Evolutionary conservation across 2,113 vertebrate species (phyloP).

Genomic region (Bambusicola thoracicus): DNA sequence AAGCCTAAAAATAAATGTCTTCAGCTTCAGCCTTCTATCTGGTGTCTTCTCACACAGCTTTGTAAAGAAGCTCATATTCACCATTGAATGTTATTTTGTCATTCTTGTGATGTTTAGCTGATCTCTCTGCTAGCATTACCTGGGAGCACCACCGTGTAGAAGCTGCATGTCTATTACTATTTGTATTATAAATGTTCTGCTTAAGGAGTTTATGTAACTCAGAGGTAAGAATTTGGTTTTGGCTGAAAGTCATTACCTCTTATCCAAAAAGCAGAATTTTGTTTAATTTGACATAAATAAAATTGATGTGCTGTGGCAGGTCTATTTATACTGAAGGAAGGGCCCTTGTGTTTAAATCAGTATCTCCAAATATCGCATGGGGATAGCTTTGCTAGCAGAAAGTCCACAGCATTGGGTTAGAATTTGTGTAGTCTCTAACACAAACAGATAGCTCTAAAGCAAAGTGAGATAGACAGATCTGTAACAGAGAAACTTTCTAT

Average conservation of each 20-base stretch:
- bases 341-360: neutral
- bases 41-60: neutral
- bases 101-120: neutral
- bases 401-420: accelerated
- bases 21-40: neutral
- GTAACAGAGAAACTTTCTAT: neutral
- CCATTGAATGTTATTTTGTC: neutral
- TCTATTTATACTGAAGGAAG: neutral
- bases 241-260: slow-evolving; percentile 23
- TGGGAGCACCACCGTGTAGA: neutral
- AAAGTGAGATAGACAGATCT: neutral
- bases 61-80: neutral
- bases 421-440: neutral
- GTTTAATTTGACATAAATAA: slow-evolving; percentile 37
- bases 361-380: neutral
- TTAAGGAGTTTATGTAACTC: slow-evolving; percentile 32
- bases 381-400: neutral
- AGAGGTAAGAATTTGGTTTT: slow-evolving; percentile 53
- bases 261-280: slow-evolving; percentile 45
- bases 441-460: neutral
- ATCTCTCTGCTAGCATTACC: neutral
- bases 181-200: neutral
- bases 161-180: neutral
- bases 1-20: slow-evolving; percentile 58
- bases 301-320: slow-evolving; percentile 19